These are phyloP conservation scores for Agonopterix subpropinquella DNA, from an alignment of 2,888 invertebrate species.

Conservation along the genomic window DNA sequence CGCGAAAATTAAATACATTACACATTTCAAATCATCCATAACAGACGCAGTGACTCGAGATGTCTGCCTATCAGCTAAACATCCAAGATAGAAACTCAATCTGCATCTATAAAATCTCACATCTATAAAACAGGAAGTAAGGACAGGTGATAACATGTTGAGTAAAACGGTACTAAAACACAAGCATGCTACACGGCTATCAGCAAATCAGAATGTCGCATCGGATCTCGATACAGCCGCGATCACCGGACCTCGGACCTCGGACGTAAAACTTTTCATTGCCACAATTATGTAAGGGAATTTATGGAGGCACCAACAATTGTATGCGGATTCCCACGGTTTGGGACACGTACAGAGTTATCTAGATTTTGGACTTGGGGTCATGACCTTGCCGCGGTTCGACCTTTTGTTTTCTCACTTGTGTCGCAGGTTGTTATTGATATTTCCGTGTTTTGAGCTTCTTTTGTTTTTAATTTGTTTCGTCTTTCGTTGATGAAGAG, in stretches of 20 bases:
- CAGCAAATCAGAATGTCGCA: slow-evolving; percentile 29
- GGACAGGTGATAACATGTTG: slow-evolving; percentile 3
- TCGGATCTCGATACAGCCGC: slow-evolving; percentile 4
- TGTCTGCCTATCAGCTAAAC: too few relatives aligned
- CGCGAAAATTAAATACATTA: too few relatives aligned
- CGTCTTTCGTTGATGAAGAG: slow-evolving; percentile 1
- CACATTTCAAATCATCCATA: too few relatives aligned
- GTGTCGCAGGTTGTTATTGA: slow-evolving; percentile 24
- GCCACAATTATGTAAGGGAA: slow-evolving; percentile 54
- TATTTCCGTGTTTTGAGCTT: slow-evolving; percentile 28
- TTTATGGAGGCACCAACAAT: slow-evolving; percentile 34
- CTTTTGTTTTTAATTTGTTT: slow-evolving; percentile 9
- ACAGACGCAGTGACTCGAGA: too few relatives aligned
- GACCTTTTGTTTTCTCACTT: slow-evolving; percentile 51
- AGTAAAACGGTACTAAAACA: slow-evolving; percentile 6
- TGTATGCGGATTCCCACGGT: slow-evolving; percentile 46
- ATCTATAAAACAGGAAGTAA: slow-evolving; percentile 3
- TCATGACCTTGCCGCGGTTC: slow-evolving; percentile 52
- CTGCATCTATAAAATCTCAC: background rate
- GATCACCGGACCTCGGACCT: slow-evolving; percentile 10
- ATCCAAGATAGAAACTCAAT: background rate
- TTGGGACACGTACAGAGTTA: slow-evolving; percentile 52
- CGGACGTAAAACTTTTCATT: slow-evolving; percentile 53
- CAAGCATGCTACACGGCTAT: slow-evolving; percentile 2
- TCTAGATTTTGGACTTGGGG: slow-evolving; percentile 42